phyloP scores from a whole-genome alignment of 2,797 vertebrate species.

The Premnoplex brunnescens region DNA sequence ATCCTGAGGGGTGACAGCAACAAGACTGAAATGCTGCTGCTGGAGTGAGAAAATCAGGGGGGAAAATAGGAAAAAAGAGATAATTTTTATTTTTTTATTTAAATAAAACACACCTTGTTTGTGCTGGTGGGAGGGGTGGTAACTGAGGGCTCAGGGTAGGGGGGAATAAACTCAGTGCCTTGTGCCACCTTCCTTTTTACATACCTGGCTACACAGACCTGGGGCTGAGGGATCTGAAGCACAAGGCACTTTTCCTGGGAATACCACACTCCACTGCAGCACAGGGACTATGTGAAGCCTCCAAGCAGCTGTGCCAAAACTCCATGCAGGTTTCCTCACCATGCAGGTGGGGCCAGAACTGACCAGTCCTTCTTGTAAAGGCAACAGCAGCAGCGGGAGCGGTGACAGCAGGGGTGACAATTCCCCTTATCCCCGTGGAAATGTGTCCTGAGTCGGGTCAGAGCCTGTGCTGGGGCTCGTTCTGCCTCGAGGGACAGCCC shows the following conservation, averaged over 20 bases:
- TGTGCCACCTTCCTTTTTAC: background rate
- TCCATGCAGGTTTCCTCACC: background rate
- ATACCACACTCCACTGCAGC: background rate
- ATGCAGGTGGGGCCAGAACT: background rate
- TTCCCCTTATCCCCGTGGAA: background rate
- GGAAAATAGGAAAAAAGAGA: rapidly evolving
- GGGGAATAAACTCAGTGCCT: rapidly evolving
- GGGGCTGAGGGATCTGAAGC: background rate
- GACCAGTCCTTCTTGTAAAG: background rate
- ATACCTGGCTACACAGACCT: rapidly evolving
- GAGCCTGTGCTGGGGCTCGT: background rate
- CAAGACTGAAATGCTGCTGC: background rate
- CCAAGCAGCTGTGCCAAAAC: background rate
- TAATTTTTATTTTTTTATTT: rapidly evolving
- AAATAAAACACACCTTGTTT: background rate
- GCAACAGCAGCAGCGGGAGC: rapidly evolving
- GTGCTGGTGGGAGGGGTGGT: background rate
- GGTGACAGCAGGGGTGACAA: rapidly evolving
- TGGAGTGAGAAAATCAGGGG: background rate
- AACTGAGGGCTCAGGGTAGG: background rate
- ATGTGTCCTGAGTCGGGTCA: background rate
- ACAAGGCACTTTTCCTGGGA: rapidly evolving
- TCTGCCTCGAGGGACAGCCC: background rate
- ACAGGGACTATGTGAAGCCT: rapidly evolving
- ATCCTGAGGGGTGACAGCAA: rapidly evolving